Evolutionary conservation across 2,113 vertebrate genomes (phyloP), one percentile per base, ranked within the genome.

Genomic region (Eurypyga helias): DNA sequence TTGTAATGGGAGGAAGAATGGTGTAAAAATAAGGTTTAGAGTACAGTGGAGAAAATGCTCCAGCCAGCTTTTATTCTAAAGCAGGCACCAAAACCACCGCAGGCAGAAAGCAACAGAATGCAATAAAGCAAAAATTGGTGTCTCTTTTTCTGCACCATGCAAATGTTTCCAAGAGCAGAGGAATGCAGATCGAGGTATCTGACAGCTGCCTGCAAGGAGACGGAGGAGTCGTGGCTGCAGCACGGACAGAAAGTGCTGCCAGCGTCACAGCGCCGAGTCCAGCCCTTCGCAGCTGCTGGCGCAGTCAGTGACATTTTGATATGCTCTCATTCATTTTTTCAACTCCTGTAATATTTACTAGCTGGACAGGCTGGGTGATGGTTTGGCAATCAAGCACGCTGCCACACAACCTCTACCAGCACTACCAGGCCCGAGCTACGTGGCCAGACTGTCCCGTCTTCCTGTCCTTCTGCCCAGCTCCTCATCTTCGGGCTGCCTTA

Each of bases 401-500:
- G 58, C 45, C 73, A 38, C 69, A 46, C 72, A 45, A 2, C 19
- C 51, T 48, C 65, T 4, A 25, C 43, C 60, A 75, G 55, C 76
- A 17, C 14, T 2, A 29, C 12, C n/a, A 90, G 82, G 72, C 15
- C 0, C 4, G 0, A 34, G 62, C 20, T 3, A 46, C 2, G 1
- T 64, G 73, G 60, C n/a, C 71, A 54, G 60, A 24, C 71, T 73
- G 67, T 14, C 58, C 61, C 16, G 29, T 17, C 62, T 43, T 33
- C 36, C 61, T 4, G 0, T 13, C 16, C 36, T 72, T 3, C 1
- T 18, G 41, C 21, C 61, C 82, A 67, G 66, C 70, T 43, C 55
- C 75, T 71, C 1, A 0, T 15, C 77, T 77, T 1, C 1, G 11
- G 12, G 36, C 43, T 72, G 33, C 45, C 43, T 65, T 7, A 5